These are phyloP conservation scores for Lagria hirta DNA, from an alignment of 2,888 invertebrate genomes.

Conservation along the genomic window DNA sequence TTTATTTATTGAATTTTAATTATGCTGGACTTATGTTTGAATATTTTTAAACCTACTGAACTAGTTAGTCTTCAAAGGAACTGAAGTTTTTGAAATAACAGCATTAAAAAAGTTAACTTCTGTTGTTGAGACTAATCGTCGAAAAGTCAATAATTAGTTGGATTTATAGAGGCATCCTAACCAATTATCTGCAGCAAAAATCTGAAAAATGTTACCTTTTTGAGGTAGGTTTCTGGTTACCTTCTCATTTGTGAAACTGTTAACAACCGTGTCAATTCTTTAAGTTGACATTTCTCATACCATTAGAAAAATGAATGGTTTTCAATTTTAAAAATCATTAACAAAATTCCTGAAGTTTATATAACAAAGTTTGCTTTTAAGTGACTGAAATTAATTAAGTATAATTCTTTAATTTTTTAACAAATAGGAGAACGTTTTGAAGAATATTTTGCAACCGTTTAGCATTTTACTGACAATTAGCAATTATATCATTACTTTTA, in stretches of 20 bases:
- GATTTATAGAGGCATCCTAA: constrained; percentile 33
- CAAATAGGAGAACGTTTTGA: too few species aligned
- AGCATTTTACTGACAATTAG: too few species aligned
- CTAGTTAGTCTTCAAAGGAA: too few species aligned
- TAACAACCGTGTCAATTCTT: constrained; percentile 27
- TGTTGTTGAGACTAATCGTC: constrained; percentile 7
- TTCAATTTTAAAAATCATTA: constrained; percentile 12
- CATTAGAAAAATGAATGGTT: constrained; percentile 5
- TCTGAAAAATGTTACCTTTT: constrained; percentile 37
- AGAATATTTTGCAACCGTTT: too few species aligned
- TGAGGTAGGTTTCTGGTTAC: constrained; percentile 23
- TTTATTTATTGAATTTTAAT: too few species aligned
- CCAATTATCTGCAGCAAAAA: constrained; percentile 35
- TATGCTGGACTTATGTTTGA: too few species aligned
- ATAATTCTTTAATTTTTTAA: too few species aligned
- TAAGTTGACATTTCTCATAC: constrained; percentile 16
- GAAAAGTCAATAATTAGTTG: constrained; percentile 31
- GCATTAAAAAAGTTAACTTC: too few species aligned
- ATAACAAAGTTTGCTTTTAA: not conserved
- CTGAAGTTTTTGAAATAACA: too few species aligned
- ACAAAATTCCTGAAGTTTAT: too few species aligned
- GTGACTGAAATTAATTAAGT: not conserved
- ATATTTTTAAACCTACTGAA: too few species aligned
- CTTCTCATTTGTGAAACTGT: constrained; percentile 31
- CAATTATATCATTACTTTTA: too few species aligned